Conservation (phyloP, 2,113 vertebrate species). For the Carollia perspicillata region DNA sequence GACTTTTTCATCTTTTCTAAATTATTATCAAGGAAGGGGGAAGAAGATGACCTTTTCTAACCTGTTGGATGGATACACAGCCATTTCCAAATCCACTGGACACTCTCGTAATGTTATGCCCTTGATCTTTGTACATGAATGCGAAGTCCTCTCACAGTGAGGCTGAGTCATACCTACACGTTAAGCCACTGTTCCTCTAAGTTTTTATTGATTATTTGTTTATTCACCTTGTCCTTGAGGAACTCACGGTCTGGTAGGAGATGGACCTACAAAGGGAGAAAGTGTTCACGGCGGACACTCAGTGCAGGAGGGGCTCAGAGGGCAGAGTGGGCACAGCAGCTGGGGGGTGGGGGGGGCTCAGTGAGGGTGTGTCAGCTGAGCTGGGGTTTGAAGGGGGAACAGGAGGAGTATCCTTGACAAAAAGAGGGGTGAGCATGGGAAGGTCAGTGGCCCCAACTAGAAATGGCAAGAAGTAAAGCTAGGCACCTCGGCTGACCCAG, state of each 20-base stretch:
- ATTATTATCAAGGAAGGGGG: not conserved
- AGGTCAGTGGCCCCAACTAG: not conserved
- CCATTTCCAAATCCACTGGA: not conserved
- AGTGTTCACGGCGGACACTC: too few species aligned
- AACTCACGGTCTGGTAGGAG: not conserved
- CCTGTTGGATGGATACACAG: rapidly evolving
- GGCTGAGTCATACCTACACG: rapidly evolving
- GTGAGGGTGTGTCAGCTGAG: not conserved
- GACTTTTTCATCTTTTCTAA: not conserved
- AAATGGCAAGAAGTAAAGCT: not conserved
- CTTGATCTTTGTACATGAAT: not conserved
- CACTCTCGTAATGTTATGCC: not conserved
- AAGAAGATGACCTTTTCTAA: not conserved
- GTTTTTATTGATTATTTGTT: not conserved
- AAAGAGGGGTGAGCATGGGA: too few species aligned
- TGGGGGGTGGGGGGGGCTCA: too few species aligned
- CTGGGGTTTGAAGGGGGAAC: too few species aligned
- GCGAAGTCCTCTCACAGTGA: not conserved
- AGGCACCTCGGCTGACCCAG: rapidly evolving
- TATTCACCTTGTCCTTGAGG: not conserved
- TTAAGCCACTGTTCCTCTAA: not conserved
- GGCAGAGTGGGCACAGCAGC: not conserved
- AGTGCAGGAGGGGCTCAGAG: not conserved
- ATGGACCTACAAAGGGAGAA: not conserved
- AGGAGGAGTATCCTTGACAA: not conserved